Evolutionary conservation across 2,113 vertebrate genomes (phyloP).

Genomic region (Apodemus speciosus): DNA sequence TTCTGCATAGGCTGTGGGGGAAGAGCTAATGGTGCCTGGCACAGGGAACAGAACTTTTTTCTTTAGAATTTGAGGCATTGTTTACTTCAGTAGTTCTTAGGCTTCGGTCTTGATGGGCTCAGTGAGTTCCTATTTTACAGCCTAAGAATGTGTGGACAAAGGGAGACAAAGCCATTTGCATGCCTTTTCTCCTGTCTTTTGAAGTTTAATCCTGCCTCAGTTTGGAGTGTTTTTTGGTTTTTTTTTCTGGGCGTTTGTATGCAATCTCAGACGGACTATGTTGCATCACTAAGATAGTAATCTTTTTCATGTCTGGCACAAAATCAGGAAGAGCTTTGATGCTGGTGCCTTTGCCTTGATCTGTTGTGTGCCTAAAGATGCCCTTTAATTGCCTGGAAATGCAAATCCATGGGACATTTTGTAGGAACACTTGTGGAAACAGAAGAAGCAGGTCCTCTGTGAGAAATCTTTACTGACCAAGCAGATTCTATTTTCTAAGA

Average conservation of each 20-base stretch:
- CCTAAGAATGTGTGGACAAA: conserved; percentile 68
- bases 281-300: conserved; percentile 16
- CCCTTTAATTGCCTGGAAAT: conserved; percentile 11
- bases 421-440: neutral
- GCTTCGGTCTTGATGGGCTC: neutral
- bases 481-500: conserved; percentile 33
- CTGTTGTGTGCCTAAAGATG: neutral
- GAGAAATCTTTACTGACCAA: neutral
- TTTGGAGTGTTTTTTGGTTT: neutral
- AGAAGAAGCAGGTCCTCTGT: neutral
- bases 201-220: conserved; percentile 61
- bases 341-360: neutral
- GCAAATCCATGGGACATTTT: neutral
- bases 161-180: conserved; percentile 60
- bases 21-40: neutral
- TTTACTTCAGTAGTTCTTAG: neutral
- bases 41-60: neutral
- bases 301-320: neutral
- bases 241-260: conserved; percentile 55
- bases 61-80: neutral
- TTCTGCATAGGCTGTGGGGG: neutral
- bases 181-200: conserved; percentile 65
- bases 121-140: conserved; percentile 43
- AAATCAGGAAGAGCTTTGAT: conserved; percentile 33
- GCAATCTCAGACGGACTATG: conserved; percentile 25